Evolutionary conservation across 2,888 invertebrate genomes (phyloP), one percentile per base, ranked within the genome.

Genomic region (Palloptera scutellata): DNA sequence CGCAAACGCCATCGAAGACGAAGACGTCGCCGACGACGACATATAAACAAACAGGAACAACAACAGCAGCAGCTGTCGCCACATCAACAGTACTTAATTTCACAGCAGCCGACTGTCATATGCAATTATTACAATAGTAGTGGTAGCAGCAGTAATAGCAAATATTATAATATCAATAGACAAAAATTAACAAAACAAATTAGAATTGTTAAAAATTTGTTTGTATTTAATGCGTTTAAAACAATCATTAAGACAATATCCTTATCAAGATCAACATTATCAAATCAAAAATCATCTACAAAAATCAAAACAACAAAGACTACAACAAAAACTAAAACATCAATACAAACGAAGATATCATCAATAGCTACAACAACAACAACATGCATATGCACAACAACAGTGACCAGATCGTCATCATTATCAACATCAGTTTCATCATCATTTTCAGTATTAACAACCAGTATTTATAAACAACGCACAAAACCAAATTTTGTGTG

Each of bases 401-500:
- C 65, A 69, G 20, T 67, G 10, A 10, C 11, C 13, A 55, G 62
- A 8, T 19, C 48, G 3, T 13, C 67, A 19, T 53, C 17, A 1
- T 12, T 30, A 20, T 45, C 54, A 30, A 12, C 53, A 19, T 17
- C 58, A 59, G 5, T 58, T 9, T 58, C 42, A 64, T 12, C 20
- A 19, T 20, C 59, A 17, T 41, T 61, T n/a, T 42, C 65, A 1
- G 59, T 55, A 0, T 15, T 55, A 43, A 64, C 64, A 30, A 54
- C 17, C 19, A 52, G 72, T 9, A 67, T 69, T 19, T 68, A 64
- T 54, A 72, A 69, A 12, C 67, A 70, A 3, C 69, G 73, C 12
- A 63, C 69, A 12, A 73, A 74, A 19, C 70, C 73, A 8, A 81
- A 83, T 69, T 76, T 83, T 15, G 75, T 83, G 1, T 84, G 83